phyloP scores from a whole-genome alignment of 1,140 invertebrate genomes.

The Aphis craccivora region DNA sequence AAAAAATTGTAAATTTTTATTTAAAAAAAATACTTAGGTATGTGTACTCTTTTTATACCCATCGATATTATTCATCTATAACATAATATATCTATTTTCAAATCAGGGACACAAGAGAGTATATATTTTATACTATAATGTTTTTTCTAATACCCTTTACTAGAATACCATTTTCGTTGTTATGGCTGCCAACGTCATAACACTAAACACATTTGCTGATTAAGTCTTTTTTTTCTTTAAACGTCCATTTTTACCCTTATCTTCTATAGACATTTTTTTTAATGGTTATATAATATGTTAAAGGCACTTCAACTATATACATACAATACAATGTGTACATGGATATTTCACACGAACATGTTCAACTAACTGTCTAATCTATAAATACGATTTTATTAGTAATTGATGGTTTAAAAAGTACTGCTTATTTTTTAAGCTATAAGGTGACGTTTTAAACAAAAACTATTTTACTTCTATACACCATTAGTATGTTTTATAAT shows the following conservation, averaged over 20 bases:
- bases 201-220: slow-evolving; percentile 54
- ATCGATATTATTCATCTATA: background rate
- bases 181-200: slow-evolving; percentile 55
- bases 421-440: background rate
- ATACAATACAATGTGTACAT: background rate
- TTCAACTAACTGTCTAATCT: background rate
- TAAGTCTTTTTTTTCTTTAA: slow-evolving; percentile 41
- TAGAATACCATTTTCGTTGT: slow-evolving; percentile 26
- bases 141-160: background rate
- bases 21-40: background rate
- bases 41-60: background rate
- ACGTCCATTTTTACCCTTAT: slow-evolving; percentile 40
- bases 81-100: background rate
- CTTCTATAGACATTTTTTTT: slow-evolving; percentile 37
- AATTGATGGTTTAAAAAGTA: background rate
- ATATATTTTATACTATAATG: background rate
- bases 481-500: background rate
- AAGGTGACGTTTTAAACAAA: background rate
- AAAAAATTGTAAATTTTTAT: background rate
- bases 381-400: background rate
- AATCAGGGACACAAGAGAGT: background rate
- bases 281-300: background rate
- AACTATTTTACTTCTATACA: background rate
- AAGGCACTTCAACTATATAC: background rate
- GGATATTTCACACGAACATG: background rate